phyloP scores from a whole-genome alignment of 2,797 vertebrate species.

The Silurus aristotelis region DNA sequence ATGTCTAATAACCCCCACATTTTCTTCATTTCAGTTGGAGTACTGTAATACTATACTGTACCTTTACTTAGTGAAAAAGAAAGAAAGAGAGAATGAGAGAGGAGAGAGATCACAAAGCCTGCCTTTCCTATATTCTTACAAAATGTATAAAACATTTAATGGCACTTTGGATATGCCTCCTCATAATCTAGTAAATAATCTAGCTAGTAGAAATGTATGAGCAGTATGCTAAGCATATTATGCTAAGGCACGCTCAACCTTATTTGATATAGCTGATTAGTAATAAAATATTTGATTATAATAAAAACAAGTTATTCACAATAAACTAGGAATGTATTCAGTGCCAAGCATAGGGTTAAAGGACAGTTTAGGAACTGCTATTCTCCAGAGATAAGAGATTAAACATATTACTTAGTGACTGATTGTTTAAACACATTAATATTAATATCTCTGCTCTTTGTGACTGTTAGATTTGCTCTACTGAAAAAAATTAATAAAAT shows the following conservation, averaged over 20 bases:
- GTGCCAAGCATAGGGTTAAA: not conserved
- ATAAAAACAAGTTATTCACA: not conserved
- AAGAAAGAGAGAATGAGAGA: conserved; percentile 36
- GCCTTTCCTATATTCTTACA: not conserved
- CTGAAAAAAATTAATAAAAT: too few species aligned
- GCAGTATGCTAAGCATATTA: not conserved
- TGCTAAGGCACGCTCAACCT: not conserved
- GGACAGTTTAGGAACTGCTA: not conserved
- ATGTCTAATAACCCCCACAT: not conserved
- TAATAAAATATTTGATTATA: not conserved
- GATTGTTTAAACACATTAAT: not conserved
- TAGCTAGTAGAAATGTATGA: not conserved
- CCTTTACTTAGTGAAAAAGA: conserved; percentile 6
- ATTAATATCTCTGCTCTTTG: not conserved
- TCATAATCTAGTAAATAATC: not conserved
- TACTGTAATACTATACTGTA: not conserved
- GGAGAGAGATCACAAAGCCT: not conserved
- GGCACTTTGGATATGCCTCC: not conserved
- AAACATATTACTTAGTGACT: not conserved
- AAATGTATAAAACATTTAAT: not conserved
- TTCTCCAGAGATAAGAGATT: not conserved
- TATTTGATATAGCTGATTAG: not conserved
- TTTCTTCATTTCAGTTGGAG: not conserved
- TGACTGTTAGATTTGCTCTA: not conserved
- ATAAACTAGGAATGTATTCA: not conserved